Evolutionary conservation across 2,113 vertebrate genomes (phyloP).

Genomic region (Bagarius yarrelli): DNA sequence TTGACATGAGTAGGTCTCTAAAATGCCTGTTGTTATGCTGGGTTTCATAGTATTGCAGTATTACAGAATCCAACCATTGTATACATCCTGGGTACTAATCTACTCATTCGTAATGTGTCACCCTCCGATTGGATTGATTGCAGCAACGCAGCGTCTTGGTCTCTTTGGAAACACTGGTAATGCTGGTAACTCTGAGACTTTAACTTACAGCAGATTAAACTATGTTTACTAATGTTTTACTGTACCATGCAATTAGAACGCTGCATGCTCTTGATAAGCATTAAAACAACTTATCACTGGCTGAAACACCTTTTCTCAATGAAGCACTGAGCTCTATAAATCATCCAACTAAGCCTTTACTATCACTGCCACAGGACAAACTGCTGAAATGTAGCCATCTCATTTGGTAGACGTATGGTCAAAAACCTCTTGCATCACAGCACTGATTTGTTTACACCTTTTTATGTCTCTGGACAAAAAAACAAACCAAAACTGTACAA

Average conservation of each 20-base stretch:
- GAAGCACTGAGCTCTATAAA: neutral
- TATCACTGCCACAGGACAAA: neutral
- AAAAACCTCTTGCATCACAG: neutral
- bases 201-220: neutral
- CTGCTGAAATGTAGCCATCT: neutral
- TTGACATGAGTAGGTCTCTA: no score
- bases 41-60: no score
- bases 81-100: no score
- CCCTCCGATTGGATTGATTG: no score
- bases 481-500: neutral
- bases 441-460: neutral
- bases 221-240: neutral
- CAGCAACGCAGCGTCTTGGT: no score
- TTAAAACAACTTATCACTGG: neutral
- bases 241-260: neutral
- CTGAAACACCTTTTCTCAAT: neutral
- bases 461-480: neutral
- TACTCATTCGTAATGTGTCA: no score
- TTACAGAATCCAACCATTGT: no score
- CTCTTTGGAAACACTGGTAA: no score
- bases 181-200: no score
- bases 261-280: neutral
- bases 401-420: neutral
- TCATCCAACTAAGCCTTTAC: neutral
- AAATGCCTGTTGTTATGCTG: no score